These are phyloP conservation scores for Vidua macroura DNA, from an alignment of 2,113 vertebrate genomes.

Conservation along the genomic window DNA sequence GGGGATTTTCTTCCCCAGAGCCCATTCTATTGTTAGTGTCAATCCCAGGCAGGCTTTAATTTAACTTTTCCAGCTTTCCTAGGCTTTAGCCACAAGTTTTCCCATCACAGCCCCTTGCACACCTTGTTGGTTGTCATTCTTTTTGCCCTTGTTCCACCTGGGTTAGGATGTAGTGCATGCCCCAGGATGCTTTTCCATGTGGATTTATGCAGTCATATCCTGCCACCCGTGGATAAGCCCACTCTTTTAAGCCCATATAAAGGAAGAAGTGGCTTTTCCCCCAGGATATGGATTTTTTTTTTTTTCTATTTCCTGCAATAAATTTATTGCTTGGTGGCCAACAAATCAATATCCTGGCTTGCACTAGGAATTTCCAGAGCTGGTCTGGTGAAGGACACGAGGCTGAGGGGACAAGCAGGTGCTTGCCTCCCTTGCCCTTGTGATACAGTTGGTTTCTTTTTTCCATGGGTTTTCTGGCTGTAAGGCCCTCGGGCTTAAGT, in stretches of 20 bases:
- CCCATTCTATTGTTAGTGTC: rapidly evolving
- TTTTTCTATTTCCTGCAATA: not conserved
- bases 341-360: not conserved
- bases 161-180: not conserved
- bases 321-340: not conserved
- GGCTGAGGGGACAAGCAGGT: not conserved
- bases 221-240: rapidly evolving
- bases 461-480: not conserved
- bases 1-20: not conserved
- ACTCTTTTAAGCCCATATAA: not conserved
- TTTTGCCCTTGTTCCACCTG: not conserved
- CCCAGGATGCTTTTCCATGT: not conserved
- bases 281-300: not conserved
- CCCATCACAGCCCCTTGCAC: not conserved
- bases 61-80: not conserved
- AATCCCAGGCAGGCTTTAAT: not conserved
- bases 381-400: not conserved
- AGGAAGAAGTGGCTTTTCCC: not conserved
- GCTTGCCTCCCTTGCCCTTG: not conserved
- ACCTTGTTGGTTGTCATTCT: not conserved
- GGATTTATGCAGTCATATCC: not conserved
- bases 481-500: not conserved
- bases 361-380: not conserved
- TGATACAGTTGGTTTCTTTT: not conserved
- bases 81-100: not conserved